phyloP scores from a whole-genome alignment of 2,797 vertebrate species.

The Sebastes minor region DNA sequence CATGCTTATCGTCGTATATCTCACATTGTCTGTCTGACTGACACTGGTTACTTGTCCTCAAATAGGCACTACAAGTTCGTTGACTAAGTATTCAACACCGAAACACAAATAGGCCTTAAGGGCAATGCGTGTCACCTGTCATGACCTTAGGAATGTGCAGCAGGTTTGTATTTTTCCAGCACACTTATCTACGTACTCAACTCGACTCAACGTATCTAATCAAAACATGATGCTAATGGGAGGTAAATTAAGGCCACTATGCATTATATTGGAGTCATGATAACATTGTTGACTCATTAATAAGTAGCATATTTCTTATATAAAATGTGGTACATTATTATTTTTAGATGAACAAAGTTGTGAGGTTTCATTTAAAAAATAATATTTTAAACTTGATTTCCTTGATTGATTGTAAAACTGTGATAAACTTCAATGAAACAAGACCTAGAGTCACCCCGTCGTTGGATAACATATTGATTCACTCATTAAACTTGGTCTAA shows the following conservation, averaged over 20 bases:
- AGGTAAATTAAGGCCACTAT: neutral
- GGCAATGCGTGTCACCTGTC: too few species aligned
- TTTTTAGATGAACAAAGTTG: neutral
- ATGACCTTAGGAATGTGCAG: too few species aligned
- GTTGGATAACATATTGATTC: constrained; percentile 12
- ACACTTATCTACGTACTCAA: neutral
- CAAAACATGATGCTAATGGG: neutral
- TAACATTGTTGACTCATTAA: neutral
- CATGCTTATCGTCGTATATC: too few species aligned
- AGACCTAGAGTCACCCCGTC: neutral
- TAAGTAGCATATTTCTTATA: too few species aligned
- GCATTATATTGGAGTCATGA: neutral
- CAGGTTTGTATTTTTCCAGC: too few species aligned
- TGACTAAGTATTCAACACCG: too few species aligned
- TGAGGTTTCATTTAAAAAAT: neutral
- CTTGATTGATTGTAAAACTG: neutral
- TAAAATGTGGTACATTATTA: neutral
- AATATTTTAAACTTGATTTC: neutral
- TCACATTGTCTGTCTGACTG: too few species aligned
- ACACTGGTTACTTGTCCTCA: too few species aligned
- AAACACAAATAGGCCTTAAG: too few species aligned
- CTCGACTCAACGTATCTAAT: neutral
- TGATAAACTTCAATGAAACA: neutral
- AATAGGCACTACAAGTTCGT: too few species aligned
- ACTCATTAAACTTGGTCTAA: constrained; percentile 32